Percentiles rank a stretch among this genome's conserved stretches.
Evolutionary conservation across 2,113 vertebrate genomes (phyloP).

Genomic region (Lates calcarifer): DNA sequence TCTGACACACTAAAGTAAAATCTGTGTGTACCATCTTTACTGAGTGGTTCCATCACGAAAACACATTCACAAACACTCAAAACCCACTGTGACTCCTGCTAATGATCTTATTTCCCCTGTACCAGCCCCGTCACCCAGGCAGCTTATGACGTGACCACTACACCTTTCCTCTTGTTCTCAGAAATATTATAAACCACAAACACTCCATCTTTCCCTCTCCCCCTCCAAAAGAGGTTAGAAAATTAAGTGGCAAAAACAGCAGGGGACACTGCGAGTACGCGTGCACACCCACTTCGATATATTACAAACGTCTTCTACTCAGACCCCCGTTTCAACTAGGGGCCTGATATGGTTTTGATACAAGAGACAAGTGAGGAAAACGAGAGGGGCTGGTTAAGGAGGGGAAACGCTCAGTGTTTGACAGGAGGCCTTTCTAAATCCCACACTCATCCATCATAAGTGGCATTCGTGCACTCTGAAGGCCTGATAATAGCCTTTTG

Average conservation of each 20-base stretch:
- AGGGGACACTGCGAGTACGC: slow-evolving; percentile 75
- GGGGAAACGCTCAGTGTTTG: slow-evolving; percentile 69
- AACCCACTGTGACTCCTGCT: slow-evolving; percentile 85
- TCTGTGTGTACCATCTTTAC: slow-evolving; percentile 75
- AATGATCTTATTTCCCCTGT: slow-evolving; percentile 89
- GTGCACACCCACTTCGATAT: slow-evolving; percentile 77
- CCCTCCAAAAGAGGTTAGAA: slow-evolving; percentile 74
- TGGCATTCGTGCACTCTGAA: slow-evolving; percentile 74
- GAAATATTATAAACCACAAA: slow-evolving; percentile 26
- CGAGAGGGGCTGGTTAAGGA: slow-evolving; percentile 75
- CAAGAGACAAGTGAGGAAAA: slow-evolving; percentile 82
- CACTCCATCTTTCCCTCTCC: slow-evolving; percentile 42
- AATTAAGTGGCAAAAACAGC: slow-evolving; percentile 86
- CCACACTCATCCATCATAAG: slow-evolving; percentile 83
- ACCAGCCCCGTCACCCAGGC: slow-evolving; percentile 75
- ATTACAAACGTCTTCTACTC: slow-evolving; percentile 86
- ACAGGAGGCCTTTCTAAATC: slow-evolving; percentile 81
- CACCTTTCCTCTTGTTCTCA: slow-evolving; percentile 36
- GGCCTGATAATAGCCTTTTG: slow-evolving; percentile 82
- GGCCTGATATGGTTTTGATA: slow-evolving; percentile 79
- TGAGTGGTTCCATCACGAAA: slow-evolving; percentile 70
- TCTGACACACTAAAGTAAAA: slow-evolving; percentile 41
- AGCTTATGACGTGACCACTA: slow-evolving; percentile 39
- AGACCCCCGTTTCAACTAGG: slow-evolving; percentile 79
- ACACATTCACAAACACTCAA: slow-evolving; percentile 87